These are phyloP conservation scores for Brachyalestes nurse DNA, from an alignment of 2,797 vertebrate species.

Conservation along the genomic window DNA sequence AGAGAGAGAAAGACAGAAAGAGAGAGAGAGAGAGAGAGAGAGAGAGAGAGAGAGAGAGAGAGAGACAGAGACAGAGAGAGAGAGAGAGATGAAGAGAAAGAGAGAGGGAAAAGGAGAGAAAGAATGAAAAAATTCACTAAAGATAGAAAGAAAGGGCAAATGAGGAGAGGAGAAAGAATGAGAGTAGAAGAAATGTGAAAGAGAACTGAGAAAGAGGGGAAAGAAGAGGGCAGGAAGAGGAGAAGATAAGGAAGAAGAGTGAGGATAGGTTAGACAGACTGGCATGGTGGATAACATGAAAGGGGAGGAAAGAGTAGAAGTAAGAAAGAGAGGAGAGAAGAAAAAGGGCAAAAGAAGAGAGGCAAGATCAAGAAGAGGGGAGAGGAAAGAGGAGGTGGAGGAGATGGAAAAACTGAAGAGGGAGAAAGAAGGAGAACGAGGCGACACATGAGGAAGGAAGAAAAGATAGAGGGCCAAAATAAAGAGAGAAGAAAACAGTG, in stretches of 20 bases:
- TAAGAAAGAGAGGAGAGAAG: too few species aligned
- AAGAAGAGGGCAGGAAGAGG: conserved; percentile 6
- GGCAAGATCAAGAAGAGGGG: background rate
- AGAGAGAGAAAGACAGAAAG: background rate
- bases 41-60: background rate
- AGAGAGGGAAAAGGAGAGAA: background rate
- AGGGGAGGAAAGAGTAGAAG: too few species aligned
- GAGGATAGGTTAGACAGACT: background rate
- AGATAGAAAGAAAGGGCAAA: background rate
- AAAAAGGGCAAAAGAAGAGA: too few species aligned
- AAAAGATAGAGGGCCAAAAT: background rate
- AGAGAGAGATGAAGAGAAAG: background rate
- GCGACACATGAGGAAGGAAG: background rate
- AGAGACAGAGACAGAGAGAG: conserved; percentile 3
- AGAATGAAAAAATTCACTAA: background rate
- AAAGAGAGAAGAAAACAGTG: background rate
- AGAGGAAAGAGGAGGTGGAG: background rate
- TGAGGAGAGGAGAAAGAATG: background rate
- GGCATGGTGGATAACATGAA: too few species aligned
- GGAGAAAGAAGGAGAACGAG: background rate
- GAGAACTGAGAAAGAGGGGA: background rate
- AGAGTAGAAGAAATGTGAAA: background rate
- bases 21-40: background rate
- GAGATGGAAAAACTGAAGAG: background rate
- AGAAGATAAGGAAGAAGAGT: background rate